Conservation (phyloP, 2,797 vertebrate species). For the Antrozous pallidus region DNA sequence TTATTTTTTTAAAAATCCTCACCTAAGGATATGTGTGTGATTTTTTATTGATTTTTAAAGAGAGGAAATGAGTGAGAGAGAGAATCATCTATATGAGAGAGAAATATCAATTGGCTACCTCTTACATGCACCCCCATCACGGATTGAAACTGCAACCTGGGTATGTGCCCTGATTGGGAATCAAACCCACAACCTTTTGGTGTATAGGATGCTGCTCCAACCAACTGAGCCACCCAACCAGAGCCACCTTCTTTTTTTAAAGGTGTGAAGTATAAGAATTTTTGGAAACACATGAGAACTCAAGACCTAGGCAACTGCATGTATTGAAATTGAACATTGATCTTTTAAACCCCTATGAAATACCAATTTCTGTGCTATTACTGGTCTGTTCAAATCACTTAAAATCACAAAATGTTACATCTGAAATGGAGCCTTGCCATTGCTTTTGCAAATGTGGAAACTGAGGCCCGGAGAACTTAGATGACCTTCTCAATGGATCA, state of each 20-base stretch:
- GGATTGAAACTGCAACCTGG: too few relatives aligned
- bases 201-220: not conserved
- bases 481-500: not conserved
- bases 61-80: too few relatives aligned
- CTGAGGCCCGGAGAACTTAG: not conserved
- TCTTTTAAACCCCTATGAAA: not conserved
- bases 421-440: not conserved
- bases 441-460: not conserved
- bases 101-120: too few relatives aligned
- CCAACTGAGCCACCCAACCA: not conserved
- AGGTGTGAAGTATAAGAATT: conserved; percentile 12
- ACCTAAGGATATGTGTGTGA: not conserved
- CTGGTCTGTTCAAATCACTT: not conserved
- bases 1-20: not conserved
- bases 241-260: not conserved
- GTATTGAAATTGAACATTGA: not conserved
- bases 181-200: not conserved
- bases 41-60: too few relatives aligned
- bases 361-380: not conserved
- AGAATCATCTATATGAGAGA: too few relatives aligned
- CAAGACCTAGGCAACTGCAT: not conserved
- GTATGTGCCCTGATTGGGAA: not conserved
- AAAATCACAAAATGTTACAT: not conserved
- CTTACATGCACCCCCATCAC: too few relatives aligned
- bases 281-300: not conserved